phyloP scores from a whole-genome alignment of 30 jellyfish, hydroid and myxozoan genomes.

The Sanderia malayensis region DNA sequence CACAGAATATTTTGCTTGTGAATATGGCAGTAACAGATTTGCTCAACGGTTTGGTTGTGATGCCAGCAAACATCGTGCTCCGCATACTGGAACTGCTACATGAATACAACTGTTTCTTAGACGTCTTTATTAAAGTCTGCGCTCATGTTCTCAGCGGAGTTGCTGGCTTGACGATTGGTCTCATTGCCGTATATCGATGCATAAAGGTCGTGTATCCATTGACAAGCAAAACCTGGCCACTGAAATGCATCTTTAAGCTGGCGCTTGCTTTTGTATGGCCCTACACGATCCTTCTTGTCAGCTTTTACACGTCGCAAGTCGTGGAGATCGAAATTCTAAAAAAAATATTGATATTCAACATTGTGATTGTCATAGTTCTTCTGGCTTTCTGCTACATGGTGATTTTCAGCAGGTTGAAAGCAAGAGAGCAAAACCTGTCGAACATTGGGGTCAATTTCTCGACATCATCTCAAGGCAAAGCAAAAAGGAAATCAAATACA shows the following conservation, averaged over 20 bases:
- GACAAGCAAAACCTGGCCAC: neutral
- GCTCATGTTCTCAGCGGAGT: neutral
- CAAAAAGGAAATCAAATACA: too few species aligned
- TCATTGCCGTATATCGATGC: neutral
- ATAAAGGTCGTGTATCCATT: neutral
- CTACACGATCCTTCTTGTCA: neutral
- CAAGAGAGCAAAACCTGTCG: too few species aligned
- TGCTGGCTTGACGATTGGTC: neutral
- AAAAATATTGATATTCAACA: neutral
- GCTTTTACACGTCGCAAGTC: neutral
- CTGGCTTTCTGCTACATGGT: neutral
- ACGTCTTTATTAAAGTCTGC: neutral
- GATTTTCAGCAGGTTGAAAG: too few species aligned
- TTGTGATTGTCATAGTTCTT: neutral
- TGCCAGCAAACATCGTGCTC: neutral
- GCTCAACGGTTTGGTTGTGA: neutral
- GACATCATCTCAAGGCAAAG: too few species aligned
- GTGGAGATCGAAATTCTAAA: neutral
- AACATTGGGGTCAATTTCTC: too few species aligned
- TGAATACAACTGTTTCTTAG: neutral
- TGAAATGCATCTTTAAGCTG: neutral
- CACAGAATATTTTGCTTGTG: slow-evolving; percentile 9
- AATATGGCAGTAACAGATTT: slow-evolving; percentile 21
- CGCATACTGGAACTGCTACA: neutral
- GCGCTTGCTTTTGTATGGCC: neutral